Conservation (phyloP, 2,113 vertebrate species). For the Xerus inauris region DNA sequence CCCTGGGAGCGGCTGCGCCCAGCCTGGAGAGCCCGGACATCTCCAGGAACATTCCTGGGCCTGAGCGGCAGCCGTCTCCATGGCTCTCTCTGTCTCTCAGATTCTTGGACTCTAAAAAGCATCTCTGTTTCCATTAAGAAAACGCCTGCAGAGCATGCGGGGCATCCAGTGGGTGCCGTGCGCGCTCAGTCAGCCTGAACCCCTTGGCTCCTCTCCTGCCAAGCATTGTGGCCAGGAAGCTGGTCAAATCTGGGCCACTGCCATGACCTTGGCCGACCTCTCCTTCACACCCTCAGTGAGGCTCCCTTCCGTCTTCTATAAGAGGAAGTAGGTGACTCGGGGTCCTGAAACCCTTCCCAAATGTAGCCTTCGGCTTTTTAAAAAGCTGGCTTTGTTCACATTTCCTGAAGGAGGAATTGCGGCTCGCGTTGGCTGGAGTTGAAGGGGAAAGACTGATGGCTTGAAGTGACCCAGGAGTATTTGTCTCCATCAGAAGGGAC, state of each 20-base stretch:
- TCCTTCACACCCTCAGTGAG: fast-evolving
- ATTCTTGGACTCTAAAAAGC: not conserved
- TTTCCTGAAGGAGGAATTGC: not conserved
- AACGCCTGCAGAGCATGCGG: not conserved
- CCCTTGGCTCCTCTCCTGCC: not conserved
- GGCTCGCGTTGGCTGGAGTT: not conserved
- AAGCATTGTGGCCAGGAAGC: fast-evolving
- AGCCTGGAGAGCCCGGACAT: not conserved
- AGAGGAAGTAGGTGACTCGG: not conserved
- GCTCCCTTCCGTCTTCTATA: not conserved
- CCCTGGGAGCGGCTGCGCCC: not conserved
- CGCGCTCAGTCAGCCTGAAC: not conserved
- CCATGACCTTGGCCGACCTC: not conserved
- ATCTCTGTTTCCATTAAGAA: not conserved
- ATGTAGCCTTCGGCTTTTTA: not conserved
- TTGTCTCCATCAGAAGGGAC: not conserved
- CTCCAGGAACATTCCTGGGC: fast-evolving
- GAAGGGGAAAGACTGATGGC: not conserved
- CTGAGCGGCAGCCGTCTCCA: not conserved
- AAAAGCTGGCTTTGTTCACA: not conserved
- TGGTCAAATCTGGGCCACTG: not conserved
- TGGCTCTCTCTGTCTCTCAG: not conserved
- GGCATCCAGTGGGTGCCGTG: fast-evolving
- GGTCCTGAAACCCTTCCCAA: not conserved
- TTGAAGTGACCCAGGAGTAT: not conserved